Percentiles rank a stretch among this genome's conserved stretches.
Evolutionary conservation across 2,888 invertebrate species (phyloP).

Genomic region (Hipparchia sbordonii): DNA sequence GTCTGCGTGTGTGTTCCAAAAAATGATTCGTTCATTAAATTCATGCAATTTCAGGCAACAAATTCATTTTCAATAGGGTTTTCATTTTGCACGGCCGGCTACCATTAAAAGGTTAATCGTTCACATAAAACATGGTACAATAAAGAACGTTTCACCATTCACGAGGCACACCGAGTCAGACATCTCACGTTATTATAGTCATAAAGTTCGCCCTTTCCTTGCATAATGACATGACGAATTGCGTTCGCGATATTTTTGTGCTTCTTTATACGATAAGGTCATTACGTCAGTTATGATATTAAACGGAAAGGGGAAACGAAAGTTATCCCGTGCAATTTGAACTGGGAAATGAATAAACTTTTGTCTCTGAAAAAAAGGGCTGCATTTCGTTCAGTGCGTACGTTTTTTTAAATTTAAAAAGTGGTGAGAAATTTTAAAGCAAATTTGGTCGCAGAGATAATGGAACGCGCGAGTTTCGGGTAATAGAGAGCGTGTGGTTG

Average conservation of each 20-base stretch:
- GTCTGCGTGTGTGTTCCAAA: not conserved
- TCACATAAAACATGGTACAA: slow-evolving; percentile 79
- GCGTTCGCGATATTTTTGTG: slow-evolving; percentile 78
- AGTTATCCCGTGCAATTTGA: slow-evolving; percentile 50
- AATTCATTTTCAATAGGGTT: slow-evolving; percentile 43
- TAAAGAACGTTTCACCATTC: slow-evolving; percentile 78
- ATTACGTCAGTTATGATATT: slow-evolving; percentile 69
- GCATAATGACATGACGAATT: slow-evolving; percentile 83
- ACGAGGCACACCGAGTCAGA: slow-evolving; percentile 74
- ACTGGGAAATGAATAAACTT: slow-evolving; percentile 34
- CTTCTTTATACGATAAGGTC: slow-evolving; percentile 76
- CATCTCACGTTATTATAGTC: slow-evolving; percentile 82
- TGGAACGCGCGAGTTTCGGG: slow-evolving; percentile 75
- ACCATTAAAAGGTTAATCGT: slow-evolving; percentile 81
- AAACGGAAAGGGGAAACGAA: slow-evolving; percentile 53
- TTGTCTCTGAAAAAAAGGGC: slow-evolving; percentile 53
- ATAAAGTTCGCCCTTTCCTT: slow-evolving; percentile 82
- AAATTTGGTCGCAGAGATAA: slow-evolving; percentile 75
- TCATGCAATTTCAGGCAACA: slow-evolving; percentile 25
- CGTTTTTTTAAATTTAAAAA: slow-evolving; percentile 63
- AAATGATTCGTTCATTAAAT: slow-evolving; percentile 10
- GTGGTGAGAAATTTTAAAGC: slow-evolving; percentile 67
- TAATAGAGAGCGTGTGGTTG: slow-evolving; percentile 76
- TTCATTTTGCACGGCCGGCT: slow-evolving; percentile 60
- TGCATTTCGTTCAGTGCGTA: slow-evolving; percentile 50